Evolutionary conservation across 2,113 vertebrate genomes (phyloP).

Genomic region (Mirza zaza): DNA sequence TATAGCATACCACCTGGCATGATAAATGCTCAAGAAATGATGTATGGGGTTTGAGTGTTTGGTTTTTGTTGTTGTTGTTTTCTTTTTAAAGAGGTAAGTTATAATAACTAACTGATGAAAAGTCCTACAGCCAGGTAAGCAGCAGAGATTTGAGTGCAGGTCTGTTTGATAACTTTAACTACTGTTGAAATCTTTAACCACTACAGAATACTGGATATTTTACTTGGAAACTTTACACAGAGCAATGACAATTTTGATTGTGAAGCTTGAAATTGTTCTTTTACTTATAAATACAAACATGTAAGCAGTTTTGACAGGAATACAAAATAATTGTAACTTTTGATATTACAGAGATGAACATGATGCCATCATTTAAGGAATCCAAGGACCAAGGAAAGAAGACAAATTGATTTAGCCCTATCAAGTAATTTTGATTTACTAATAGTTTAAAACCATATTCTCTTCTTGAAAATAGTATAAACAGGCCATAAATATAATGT

Average conservation of each 20-base stretch:
- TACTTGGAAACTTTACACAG: background rate
- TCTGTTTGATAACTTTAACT: background rate
- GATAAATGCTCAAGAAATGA: background rate
- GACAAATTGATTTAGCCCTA: background rate
- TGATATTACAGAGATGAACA: slow-evolving; percentile 86
- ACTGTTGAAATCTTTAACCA: background rate
- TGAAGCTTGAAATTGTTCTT: slow-evolving; percentile 6
- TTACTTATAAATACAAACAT: background rate
- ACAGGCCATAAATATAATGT: background rate
- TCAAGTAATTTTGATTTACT: slow-evolving; percentile 39
- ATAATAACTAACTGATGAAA: background rate
- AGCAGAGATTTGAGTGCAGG: background rate
- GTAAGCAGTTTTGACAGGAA: background rate
- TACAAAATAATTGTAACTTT: slow-evolving; percentile 27
- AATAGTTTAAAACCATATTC: slow-evolving; percentile 49
- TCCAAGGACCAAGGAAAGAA: slow-evolving; percentile 40
- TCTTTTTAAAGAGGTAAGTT: background rate
- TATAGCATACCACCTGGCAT: background rate
- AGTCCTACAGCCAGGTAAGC: background rate
- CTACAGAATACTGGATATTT: background rate
- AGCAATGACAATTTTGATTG: background rate
- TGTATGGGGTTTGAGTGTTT: no score
- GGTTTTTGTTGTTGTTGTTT: background rate
- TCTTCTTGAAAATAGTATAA: slow-evolving; percentile 52
- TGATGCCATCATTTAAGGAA: slow-evolving; percentile 87